A percentile compares a stretch with the other conserved stretches of the same genome.
phyloP scores from a whole-genome alignment of 2,888 invertebrate genomes.

The Eumerus sabulonum region DNA sequence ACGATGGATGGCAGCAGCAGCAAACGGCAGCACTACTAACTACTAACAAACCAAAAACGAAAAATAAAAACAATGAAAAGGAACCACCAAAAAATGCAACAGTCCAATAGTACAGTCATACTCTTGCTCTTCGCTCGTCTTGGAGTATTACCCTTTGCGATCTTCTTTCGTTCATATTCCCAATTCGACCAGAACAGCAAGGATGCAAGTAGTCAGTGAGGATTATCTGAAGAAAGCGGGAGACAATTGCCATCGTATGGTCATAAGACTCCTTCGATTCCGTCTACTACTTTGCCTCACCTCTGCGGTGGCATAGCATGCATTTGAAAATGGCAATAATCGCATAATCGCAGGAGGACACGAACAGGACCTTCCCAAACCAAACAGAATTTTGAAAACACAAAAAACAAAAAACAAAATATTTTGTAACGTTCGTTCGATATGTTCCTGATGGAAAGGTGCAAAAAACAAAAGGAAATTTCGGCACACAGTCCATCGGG shows the following conservation, averaged over 20 bases:
- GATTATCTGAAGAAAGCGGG: conserved; percentile 28
- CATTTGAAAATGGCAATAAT: conserved; percentile 57
- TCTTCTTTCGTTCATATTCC: conserved; percentile 22
- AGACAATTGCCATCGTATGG: conserved; percentile 11
- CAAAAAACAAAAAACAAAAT: conserved; percentile 25
- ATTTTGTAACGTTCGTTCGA: conserved; percentile 27
- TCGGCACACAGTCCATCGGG: no score
- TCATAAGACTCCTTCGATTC: neutral
- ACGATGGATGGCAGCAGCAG: conserved; percentile 30
- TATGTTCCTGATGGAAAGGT: conserved; percentile 54
- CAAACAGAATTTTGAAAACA: no score
- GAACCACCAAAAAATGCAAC: conserved; percentile 44
- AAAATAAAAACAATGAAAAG: conserved; percentile 1
- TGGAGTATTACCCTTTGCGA: neutral
- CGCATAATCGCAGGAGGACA: conserved; percentile 22
- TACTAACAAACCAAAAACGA: conserved; percentile 15
- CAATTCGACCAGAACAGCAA: conserved; percentile 15
- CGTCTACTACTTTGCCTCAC: neutral
- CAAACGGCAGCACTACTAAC: conserved; percentile 33
- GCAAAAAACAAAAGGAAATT: conserved; percentile 29
- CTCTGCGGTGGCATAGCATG: neutral
- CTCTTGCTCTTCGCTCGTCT: conserved; percentile 15
- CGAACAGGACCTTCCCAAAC: conserved; percentile 1
- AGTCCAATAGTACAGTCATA: conserved; percentile 47
- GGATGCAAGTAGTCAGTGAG: conserved; percentile 15